Percentiles rank a stretch among this genome's conserved stretches.
phyloP scores from a whole-genome alignment of 2,797 vertebrate genomes.

The Schizopygopsis malacanthus region DNA sequence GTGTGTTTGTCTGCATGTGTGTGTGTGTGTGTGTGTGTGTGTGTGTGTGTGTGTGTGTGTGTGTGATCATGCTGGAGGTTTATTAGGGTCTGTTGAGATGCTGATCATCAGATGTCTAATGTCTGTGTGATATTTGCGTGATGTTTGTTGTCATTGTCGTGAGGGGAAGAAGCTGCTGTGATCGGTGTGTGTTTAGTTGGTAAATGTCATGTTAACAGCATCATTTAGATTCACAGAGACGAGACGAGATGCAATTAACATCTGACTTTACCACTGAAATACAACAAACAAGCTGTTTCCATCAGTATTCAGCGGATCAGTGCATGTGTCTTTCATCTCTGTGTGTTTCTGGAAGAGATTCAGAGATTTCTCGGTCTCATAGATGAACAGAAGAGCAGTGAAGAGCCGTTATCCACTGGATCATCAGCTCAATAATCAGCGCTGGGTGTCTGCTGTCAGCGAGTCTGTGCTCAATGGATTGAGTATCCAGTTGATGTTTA shows the following conservation, averaged over 20 bases:
- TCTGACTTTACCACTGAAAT: neutral
- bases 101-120: neutral
- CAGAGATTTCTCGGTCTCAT: neutral
- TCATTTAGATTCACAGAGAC: neutral
- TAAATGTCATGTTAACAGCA: constrained; percentile 20
- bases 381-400: neutral
- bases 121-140: neutral
- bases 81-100: neutral
- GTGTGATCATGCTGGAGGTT: neutral
- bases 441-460: neutral
- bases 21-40: neutral
- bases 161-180: neutral
- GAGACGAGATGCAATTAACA: neutral
- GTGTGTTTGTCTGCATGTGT: neutral
- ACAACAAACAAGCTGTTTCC: neutral
- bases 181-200: neutral
- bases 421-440: neutral
- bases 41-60: no score
- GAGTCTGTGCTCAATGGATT: neutral
- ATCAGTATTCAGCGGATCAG: neutral
- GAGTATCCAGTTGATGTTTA: neutral
- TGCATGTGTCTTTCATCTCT: neutral
- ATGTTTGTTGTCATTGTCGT: neutral
- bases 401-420: neutral
- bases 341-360: neutral